A percentile compares a stretch with the other conserved stretches of the same genome.
Conservation (phyloP, 2,888 invertebrate species). For the Cataglyphis cursor region DNA sequence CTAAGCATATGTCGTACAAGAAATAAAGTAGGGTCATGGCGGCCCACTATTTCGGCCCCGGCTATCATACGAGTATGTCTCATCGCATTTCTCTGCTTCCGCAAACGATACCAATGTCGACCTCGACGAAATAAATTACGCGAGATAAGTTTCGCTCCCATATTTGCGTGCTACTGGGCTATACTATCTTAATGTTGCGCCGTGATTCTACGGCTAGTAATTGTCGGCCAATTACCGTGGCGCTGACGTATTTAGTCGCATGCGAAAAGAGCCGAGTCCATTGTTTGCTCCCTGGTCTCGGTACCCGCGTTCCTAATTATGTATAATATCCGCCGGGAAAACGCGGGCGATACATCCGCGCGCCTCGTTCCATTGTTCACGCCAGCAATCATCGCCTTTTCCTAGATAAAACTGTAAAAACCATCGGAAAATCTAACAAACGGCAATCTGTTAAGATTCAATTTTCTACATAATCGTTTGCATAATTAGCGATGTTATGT, state of each 20-base stretch:
- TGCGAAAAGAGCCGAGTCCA: slow-evolving; percentile 79
- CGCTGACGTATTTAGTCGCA: slow-evolving; percentile 80
- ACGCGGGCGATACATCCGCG: slow-evolving; percentile 55
- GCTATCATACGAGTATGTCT: slow-evolving; percentile 15
- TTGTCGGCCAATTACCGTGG: slow-evolving; percentile 80
- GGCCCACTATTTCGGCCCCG: not conserved
- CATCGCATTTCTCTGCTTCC: slow-evolving; percentile 12
- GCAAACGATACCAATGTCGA: not conserved
- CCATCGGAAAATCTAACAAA: slow-evolving; percentile 48
- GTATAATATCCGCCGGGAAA: slow-evolving; percentile 74
- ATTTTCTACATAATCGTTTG: slow-evolving; percentile 45
- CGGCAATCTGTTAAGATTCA: slow-evolving; percentile 41
- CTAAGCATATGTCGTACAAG: not conserved
- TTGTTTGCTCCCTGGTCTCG: slow-evolving; percentile 76
- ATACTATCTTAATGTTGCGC: slow-evolving; percentile 47
- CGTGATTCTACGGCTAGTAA: slow-evolving; percentile 75
- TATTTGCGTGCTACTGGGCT: slow-evolving; percentile 49
- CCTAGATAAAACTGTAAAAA: slow-evolving; percentile 32
- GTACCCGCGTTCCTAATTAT: slow-evolving; percentile 77
- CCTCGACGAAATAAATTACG: slow-evolving; percentile 53
- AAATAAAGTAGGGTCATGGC: not conserved
- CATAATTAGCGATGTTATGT: not conserved
- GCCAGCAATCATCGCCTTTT: slow-evolving; percentile 52
- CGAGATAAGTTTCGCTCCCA: slow-evolving; percentile 52
- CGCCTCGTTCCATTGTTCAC: slow-evolving; percentile 43